Percentiles rank a stretch among this genome's conserved stretches.
Conservation (phyloP, 2,888 invertebrate genomes). For the Sepiola atlantica region DNA sequence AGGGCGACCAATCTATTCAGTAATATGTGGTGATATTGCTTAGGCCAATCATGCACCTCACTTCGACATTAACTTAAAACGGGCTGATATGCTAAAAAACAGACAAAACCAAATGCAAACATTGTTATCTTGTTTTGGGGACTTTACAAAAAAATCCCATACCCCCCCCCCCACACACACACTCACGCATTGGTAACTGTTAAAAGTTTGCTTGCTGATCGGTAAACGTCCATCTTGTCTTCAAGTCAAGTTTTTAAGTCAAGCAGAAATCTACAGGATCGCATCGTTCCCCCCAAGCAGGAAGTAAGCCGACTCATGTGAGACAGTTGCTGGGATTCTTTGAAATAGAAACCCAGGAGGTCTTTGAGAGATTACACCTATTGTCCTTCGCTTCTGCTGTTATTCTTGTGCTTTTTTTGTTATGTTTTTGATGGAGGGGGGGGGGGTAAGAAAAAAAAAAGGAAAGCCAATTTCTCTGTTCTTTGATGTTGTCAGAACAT, state of each 20-base stretch:
- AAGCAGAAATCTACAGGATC: not conserved
- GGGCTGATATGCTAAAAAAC: no score
- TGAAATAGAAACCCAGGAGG: not conserved
- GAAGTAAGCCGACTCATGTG: not conserved
- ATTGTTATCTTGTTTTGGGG: no score
- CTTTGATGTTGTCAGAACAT: not conserved
- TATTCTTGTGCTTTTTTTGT: not conserved
- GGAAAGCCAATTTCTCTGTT: not conserved
- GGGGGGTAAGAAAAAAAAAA: not conserved
- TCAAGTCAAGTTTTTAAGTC: conserved; percentile 5
- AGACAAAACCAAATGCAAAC: no score
- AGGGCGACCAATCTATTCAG: no score
- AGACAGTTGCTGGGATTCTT: conserved; percentile 11
- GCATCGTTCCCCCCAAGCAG: not conserved
- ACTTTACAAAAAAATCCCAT: no score
- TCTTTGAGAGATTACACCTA: not conserved
- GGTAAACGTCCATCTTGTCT: not conserved
- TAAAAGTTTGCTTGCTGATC: not conserved
- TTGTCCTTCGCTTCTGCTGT: not conserved
- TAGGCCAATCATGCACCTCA: no score
- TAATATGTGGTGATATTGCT: no score
- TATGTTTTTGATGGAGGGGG: no score
- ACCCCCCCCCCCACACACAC: no score
- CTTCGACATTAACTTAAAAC: no score
- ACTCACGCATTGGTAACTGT: not conserved